Base-by-base conservation (phyloP, 2,113 vertebrate species). In the Melanocharis versteri region DNA sequence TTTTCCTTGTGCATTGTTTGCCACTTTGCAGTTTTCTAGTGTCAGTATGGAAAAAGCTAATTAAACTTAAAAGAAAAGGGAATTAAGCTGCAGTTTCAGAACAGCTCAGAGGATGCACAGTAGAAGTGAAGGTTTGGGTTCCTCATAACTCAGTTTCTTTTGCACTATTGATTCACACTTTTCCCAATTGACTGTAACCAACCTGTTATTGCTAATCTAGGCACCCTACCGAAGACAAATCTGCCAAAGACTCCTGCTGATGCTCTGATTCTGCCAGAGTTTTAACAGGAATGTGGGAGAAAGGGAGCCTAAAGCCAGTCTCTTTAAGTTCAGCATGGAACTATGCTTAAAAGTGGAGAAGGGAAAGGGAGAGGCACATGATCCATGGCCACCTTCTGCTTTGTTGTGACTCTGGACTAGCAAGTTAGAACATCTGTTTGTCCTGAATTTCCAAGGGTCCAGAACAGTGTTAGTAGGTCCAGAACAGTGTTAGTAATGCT, bases 361-460 rank as follows among this genome's bases (percentile, higher is more conserved):
- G 5, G 8, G 4, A 69, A 57, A 83, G 11, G 14, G 37, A 81
- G 4, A 42, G 13, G 15, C 2, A 45, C 30, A 3, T 0, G 2
- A 42, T 40, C 31, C 24, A 14, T 2, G 1, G 18, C 48, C 19
- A 4, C 28, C 33, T 83, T 57, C 53, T 51, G 21, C 31, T 76
- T 20, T 76, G 10, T 10, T 85, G 37, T 45, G 28, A 13, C 37
- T 79, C 58, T 23, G 31, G n/a, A 15, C 7, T 10, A 7, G 4
- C 37, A 18, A 56, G 21, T 31, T 31, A 5, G 10, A 79, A 16
- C 11, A 48, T 19, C 27, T 79, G 9, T 64, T 78, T 60, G 22
- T 35, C 47, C 56, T 76, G 22, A 56, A 30, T 50, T 83, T 21
- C 58, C n/a, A 71, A 54, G 72, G 21, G 10, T 56, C 21, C 48